Evolutionary conservation across 2,113 vertebrate species (phyloP).

Genomic region (Rousettus leschenaultii): DNA sequence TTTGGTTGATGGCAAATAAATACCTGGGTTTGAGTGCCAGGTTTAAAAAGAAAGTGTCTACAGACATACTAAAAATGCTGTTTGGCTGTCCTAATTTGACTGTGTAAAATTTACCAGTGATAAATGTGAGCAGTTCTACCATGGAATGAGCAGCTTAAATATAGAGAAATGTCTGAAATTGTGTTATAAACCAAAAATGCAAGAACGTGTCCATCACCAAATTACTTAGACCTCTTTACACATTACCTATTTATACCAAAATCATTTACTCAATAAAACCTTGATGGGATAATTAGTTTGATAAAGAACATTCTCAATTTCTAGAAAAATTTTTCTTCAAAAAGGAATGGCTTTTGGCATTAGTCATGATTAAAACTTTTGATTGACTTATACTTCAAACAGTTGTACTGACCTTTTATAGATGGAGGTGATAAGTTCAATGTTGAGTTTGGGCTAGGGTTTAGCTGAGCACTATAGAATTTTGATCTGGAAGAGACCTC

Average conservation of each 20-base stretch:
- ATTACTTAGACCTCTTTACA: background rate
- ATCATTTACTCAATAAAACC: background rate
- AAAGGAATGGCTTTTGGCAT: background rate
- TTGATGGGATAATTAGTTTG: background rate
- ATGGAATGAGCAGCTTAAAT: background rate
- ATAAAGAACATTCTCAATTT: background rate
- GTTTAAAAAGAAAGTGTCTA: slow-evolving; percentile 1
- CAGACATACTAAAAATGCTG: background rate
- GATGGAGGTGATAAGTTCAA: background rate
- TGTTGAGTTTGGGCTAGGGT: background rate
- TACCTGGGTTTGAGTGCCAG: slow-evolving; percentile 40
- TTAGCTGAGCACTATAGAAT: background rate
- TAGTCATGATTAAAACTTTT: background rate
- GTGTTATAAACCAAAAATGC: background rate
- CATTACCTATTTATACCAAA: background rate
- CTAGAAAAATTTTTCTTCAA: background rate
- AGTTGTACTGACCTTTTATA: background rate
- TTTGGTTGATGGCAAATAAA: background rate
- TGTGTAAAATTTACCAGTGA: background rate
- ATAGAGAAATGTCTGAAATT: background rate
- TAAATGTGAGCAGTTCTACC: background rate
- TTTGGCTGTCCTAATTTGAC: background rate
- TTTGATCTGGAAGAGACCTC: background rate
- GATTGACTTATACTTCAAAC: background rate
- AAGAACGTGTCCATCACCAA: background rate